These are phyloP conservation scores for Latrodectus hesperus DNA, from an alignment of 2,888 invertebrate species.

Conservation along the genomic window DNA sequence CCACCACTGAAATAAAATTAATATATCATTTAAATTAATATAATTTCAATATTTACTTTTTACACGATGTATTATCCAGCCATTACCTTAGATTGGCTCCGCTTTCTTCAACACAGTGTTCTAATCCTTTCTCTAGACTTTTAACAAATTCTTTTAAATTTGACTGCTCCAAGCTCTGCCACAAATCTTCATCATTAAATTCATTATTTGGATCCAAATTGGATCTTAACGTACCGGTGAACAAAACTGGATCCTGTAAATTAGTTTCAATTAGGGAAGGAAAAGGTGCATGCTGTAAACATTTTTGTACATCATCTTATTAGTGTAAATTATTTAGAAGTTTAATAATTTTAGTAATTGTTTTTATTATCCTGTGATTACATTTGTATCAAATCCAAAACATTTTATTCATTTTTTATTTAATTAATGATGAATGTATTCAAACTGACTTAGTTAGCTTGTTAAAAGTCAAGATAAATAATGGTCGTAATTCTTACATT, in stretches of 20 bases:
- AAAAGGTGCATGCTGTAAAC: too few species aligned
- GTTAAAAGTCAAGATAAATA: too few species aligned
- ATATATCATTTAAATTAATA: not conserved
- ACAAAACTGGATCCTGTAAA: conserved; percentile 21
- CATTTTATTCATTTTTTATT: too few species aligned
- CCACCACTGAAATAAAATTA: conserved; percentile 74
- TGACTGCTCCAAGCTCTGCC: conserved; percentile 12
- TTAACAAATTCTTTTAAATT: conserved; percentile 10
- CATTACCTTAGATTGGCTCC: conserved; percentile 12
- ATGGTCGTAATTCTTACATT: too few species aligned
- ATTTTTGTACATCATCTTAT: too few species aligned
- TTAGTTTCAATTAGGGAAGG: too few species aligned
- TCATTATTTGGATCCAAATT: conserved; percentile 28
- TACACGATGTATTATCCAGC: not conserved
- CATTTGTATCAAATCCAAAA: too few species aligned
- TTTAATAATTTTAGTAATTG: too few species aligned
- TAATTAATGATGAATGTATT: too few species aligned
- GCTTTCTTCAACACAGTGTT: conserved; percentile 14
- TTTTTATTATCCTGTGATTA: too few species aligned
- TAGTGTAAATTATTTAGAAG: too few species aligned
- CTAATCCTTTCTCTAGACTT: not conserved
- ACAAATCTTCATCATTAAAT: conserved; percentile 10
- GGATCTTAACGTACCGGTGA: conserved; percentile 24
- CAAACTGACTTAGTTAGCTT: too few species aligned
- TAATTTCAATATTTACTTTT: not conserved